A percentile compares a stretch with the other conserved stretches of the same genome.
Conservation (phyloP, 2,113 vertebrate genomes). For the Gobius niger region DNA sequence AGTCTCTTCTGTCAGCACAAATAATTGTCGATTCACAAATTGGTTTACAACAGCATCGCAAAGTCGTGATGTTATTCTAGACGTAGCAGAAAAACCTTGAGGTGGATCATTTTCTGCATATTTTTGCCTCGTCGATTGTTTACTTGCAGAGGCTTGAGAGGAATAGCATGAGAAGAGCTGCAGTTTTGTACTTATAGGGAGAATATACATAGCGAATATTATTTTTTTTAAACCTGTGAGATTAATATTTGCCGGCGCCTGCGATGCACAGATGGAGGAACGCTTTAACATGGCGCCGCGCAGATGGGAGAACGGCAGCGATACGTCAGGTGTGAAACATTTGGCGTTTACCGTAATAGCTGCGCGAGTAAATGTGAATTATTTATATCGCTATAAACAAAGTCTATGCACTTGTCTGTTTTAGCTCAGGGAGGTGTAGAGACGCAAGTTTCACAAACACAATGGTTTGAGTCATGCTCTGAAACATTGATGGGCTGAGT, state of each 20-base stretch:
- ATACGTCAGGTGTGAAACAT: slow-evolving; percentile 21
- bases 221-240: slow-evolving; percentile 12
- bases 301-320: slow-evolving; percentile 55
- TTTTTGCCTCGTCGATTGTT: too few relatives aligned
- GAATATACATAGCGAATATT: not conserved
- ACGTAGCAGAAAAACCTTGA: too few relatives aligned
- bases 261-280: slow-evolving; percentile 57
- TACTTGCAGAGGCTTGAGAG: not conserved
- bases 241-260: slow-evolving; percentile 38
- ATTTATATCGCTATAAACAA: not conserved
- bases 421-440: too few relatives aligned
- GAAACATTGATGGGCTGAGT: too few relatives aligned
- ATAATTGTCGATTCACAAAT: too few relatives aligned
- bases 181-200: not conserved
- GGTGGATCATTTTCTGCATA: too few relatives aligned
- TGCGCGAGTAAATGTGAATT: slow-evolving; percentile 2
- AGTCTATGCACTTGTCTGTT: not conserved
- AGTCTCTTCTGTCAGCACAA: too few relatives aligned
- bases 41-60: too few relatives aligned
- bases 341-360: slow-evolving; percentile 14
- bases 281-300: slow-evolving; percentile 46
- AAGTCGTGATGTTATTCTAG: too few relatives aligned
- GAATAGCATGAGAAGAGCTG: not conserved
- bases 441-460: too few relatives aligned
- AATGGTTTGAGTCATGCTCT: too few relatives aligned